Evolutionary conservation across 1,140 invertebrate genomes (phyloP).

Genomic region (Aphidius ervi): DNA sequence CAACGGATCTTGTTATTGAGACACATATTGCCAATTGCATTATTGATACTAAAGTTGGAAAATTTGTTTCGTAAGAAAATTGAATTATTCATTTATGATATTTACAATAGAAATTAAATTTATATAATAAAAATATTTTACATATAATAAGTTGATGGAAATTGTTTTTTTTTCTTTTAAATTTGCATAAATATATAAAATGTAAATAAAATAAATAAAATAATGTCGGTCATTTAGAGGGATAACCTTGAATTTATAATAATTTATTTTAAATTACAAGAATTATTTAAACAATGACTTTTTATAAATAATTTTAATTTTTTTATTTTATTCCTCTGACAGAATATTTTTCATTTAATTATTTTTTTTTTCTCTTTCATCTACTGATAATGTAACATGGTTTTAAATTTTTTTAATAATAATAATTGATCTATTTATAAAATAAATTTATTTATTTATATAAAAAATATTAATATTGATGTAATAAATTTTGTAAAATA

Average conservation of each 20-base stretch:
- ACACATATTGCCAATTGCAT: slow-evolving; percentile 63
- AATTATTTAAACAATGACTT: background rate
- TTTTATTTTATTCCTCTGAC: slow-evolving; percentile 1
- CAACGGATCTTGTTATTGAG: slow-evolving; percentile 70
- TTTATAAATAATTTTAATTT: slow-evolving; percentile 21
- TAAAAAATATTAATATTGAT: no score
- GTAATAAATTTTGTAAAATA: no score
- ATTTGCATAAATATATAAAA: background rate
- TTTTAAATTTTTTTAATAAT: no score
- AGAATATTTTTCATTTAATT: no score
- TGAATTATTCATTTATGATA: no score
- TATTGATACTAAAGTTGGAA: slow-evolving; percentile 66
- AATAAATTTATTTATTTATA: no score
- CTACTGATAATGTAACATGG: no score
- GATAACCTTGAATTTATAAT: background rate
- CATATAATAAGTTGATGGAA: background rate
- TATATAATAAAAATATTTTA: background rate
- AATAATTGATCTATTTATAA: no score
- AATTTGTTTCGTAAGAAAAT: slow-evolving; percentile 67
- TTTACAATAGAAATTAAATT: background rate
- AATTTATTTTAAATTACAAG: slow-evolving; percentile 7
- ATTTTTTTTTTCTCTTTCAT: no score
- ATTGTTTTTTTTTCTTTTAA: background rate
- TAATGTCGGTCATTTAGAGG: background rate
- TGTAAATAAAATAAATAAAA: background rate